phyloP scores from a whole-genome alignment of 2,888 invertebrate genomes.

The Andrena bucephala region DNA sequence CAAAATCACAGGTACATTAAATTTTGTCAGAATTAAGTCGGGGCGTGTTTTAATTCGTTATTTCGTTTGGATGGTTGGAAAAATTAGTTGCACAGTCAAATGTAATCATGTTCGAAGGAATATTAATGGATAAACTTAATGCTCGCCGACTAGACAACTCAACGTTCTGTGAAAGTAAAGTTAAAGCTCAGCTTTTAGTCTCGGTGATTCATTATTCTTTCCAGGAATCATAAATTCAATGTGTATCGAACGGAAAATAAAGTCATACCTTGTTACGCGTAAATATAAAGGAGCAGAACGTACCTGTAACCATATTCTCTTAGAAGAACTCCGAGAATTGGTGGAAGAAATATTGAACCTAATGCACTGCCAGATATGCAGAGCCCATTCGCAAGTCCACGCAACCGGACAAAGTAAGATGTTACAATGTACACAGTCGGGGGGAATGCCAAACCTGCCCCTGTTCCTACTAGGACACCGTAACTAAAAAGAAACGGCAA shows the following conservation, averaged over 20 bases:
- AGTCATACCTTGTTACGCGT: constrained; percentile 26
- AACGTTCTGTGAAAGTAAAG: constrained; percentile 7
- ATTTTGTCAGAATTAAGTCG: constrained; percentile 44
- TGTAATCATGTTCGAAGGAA: constrained; percentile 7
- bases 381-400: constrained; percentile 94
- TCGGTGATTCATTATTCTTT: neutral
- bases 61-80: constrained; percentile 1
- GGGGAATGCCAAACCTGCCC: constrained; percentile 94
- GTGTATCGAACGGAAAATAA: constrained; percentile 28
- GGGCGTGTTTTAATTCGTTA: constrained; percentile 21
- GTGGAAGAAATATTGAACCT: constrained; percentile 94
- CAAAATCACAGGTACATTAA: constrained; percentile 39
- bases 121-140: constrained; percentile 14
- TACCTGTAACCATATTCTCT: constrained; percentile 92
- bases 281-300: constrained; percentile 60
- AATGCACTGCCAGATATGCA: constrained; percentile 95
- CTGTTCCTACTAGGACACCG: constrained; percentile 93
- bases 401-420: constrained; percentile 92
- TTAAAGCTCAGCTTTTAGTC: constrained; percentile 17
- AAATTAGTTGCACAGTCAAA: constrained; percentile 3
- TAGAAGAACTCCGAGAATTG: constrained; percentile 90
- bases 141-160: neutral
- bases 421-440: constrained; percentile 96
- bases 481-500: constrained; percentile 86
- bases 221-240: constrained; percentile 1